Evolutionary conservation across 2,888 invertebrate species (phyloP).

Genomic region (Eupithecia pulchellata): DNA sequence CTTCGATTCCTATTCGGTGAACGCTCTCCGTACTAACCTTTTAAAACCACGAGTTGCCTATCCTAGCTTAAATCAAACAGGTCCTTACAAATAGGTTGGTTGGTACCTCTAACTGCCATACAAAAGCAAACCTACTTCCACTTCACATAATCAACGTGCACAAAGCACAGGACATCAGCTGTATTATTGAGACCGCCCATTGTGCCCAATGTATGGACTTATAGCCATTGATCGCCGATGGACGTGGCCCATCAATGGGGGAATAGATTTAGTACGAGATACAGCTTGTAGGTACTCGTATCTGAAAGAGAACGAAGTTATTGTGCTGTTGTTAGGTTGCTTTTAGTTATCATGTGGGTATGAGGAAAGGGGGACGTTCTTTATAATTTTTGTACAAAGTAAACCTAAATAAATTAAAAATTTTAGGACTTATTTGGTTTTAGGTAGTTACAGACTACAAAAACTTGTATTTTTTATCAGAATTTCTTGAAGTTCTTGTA

Average conservation of each 20-base stretch:
- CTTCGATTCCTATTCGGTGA: too few species aligned
- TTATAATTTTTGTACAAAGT: too few species aligned
- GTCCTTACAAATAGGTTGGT: not conserved
- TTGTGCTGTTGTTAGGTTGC: not conserved
- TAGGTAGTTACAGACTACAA: not conserved
- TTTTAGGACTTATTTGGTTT: not conserved
- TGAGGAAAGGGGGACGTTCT: not conserved
- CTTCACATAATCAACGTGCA: conserved; percentile 27
- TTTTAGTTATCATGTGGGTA: not conserved
- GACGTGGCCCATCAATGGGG: conserved; percentile 41
- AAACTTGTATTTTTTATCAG: not conserved
- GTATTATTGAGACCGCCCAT: conserved; percentile 34
- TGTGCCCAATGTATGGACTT: conserved; percentile 39
- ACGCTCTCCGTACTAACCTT: too few species aligned
- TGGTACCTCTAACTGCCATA: not conserved
- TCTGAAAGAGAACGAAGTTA: conserved; percentile 10
- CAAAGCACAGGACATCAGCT: conserved; percentile 47
- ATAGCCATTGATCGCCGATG: conserved; percentile 36
- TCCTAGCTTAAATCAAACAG: not conserved
- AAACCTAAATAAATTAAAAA: not conserved
- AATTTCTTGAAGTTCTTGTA: not conserved
- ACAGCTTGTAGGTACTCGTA: conserved; percentile 36
- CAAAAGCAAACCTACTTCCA: conserved; percentile 12
- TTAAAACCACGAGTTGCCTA: not conserved
- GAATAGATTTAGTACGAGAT: conserved; percentile 40